phyloP scores from a whole-genome alignment of 2,797 vertebrate species.

The Potorous gilbertii region DNA sequence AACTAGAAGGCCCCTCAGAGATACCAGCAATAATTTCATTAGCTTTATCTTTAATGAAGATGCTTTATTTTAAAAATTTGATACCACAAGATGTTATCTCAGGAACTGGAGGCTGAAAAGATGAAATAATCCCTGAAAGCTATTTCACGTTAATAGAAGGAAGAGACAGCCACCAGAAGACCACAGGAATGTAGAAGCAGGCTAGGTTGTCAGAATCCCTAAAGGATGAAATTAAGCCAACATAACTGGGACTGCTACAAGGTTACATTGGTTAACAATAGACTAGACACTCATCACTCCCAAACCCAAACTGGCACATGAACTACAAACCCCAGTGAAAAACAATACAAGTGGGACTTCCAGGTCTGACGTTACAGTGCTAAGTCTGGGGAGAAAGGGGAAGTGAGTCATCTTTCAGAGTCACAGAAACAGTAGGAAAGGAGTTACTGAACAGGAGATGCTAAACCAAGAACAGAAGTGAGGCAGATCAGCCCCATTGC shows the following conservation, averaged over 20 bases:
- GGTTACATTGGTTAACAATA: background rate
- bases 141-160: background rate
- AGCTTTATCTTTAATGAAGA: background rate
- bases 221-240: background rate
- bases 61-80: background rate
- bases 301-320: background rate
- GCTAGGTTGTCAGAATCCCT: background rate
- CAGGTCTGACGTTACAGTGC: background rate
- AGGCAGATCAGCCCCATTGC: background rate
- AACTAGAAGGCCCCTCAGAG: background rate
- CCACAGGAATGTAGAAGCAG: background rate
- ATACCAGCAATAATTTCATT: background rate
- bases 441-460: background rate
- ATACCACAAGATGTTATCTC: background rate
- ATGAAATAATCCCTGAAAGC: background rate
- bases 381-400: background rate
- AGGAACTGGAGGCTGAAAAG: background rate
- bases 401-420: background rate
- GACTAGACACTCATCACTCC: background rate
- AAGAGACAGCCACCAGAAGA: background rate
- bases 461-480: background rate
- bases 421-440: background rate
- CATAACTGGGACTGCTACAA: background rate
- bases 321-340: background rate
- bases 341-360: background rate